phyloP scores from a whole-genome alignment of 2,888 invertebrate genomes.

The Ornithoptera priamus region DNA sequence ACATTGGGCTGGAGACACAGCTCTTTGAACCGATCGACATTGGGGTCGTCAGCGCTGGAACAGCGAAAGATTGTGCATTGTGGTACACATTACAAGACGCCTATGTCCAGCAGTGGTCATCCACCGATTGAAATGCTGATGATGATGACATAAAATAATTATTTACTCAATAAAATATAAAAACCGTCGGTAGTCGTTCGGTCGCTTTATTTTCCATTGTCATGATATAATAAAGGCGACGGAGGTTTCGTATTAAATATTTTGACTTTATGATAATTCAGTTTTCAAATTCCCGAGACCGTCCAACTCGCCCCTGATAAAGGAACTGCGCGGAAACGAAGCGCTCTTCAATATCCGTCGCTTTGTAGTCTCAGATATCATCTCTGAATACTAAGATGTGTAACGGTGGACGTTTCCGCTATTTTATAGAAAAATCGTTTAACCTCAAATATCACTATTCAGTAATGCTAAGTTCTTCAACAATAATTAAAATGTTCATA shows the following conservation, averaged over 20 bases:
- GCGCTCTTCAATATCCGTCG: slow-evolving; percentile 21
- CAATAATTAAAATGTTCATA: background rate
- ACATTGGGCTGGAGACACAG: too few species aligned
- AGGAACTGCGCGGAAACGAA: slow-evolving; percentile 17
- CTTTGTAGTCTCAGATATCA: slow-evolving; percentile 11
- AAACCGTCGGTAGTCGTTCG: background rate
- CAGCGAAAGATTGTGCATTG: too few species aligned
- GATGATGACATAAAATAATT: background rate
- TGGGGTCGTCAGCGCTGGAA: too few species aligned
- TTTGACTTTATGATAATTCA: slow-evolving; percentile 13
- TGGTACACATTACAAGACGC: too few species aligned
- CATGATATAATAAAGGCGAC: background rate
- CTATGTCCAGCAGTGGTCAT: too few species aligned
- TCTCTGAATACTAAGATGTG: slow-evolving; percentile 15
- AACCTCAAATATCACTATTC: background rate
- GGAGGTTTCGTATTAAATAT: background rate
- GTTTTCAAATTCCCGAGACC: slow-evolving; percentile 12
- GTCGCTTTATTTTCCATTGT: background rate
- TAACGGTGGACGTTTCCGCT: background rate
- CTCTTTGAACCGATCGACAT: too few species aligned
- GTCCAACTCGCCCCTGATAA: background rate
- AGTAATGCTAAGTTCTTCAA: background rate
- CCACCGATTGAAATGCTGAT: too few species aligned
- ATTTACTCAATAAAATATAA: background rate
- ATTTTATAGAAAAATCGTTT: slow-evolving; percentile 6